These are phyloP conservation scores for Exocentrus adspersus DNA, from an alignment of 2,888 invertebrate species.

Conservation along the genomic window DNA sequence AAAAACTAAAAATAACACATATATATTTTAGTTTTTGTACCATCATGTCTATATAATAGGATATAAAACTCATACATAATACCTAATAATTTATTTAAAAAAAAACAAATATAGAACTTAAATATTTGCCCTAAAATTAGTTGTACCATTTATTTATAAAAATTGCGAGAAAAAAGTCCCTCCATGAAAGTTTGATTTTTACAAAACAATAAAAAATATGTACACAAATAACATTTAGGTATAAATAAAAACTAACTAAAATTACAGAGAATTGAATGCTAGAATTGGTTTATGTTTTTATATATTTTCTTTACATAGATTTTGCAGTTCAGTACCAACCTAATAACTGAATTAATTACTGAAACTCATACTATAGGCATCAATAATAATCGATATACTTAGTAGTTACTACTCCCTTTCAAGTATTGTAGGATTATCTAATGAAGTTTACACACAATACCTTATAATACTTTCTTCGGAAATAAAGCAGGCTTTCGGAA, in stretches of 20 bases:
- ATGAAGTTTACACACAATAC: too few species aligned
- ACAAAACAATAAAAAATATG: constrained; percentile 25
- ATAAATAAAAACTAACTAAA: constrained; percentile 1
- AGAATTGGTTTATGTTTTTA: too few species aligned
- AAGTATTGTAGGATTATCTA: too few species aligned
- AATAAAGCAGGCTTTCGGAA: too few species aligned
- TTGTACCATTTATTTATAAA: neutral
- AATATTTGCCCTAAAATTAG: constrained; percentile 22
- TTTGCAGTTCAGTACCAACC: too few species aligned
- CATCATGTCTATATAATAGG: constrained; percentile 33
- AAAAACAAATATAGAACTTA: constrained; percentile 13
- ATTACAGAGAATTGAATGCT: neutral
- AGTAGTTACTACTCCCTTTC: too few species aligned
- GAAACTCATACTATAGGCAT: too few species aligned
- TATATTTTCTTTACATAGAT: too few species aligned
- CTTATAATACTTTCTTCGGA: too few species aligned
- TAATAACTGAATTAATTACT: too few species aligned
- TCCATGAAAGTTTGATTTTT: constrained; percentile 29
- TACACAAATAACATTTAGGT: constrained; percentile 26
- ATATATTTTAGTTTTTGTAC: constrained; percentile 37
- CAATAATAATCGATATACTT: too few species aligned
- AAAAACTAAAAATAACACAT: constrained; percentile 22
- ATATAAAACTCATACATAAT: too few species aligned
- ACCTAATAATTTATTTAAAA: constrained; percentile 15
- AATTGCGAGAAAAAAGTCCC: constrained; percentile 40